Conservation (phyloP, 2,113 vertebrate genomes). For the Neoarius graeffei region DNA sequence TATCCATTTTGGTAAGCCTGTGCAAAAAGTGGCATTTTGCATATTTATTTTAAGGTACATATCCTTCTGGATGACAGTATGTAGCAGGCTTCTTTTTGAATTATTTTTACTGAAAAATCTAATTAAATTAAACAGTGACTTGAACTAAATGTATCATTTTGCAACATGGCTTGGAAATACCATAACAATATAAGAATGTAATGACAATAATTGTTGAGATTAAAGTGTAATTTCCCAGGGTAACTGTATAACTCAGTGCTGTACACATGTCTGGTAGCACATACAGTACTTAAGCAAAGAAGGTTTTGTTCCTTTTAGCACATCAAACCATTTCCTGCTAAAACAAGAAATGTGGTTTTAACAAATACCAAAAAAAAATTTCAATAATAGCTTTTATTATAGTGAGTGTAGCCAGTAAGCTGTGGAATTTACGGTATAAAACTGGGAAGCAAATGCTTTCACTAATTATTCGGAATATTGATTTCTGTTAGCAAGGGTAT, state of each 20-base stretch:
- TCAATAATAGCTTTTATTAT: background rate
- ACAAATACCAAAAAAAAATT: background rate
- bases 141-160: background rate
- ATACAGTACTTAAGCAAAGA: background rate
- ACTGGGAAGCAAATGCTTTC: background rate
- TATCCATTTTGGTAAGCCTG: background rate
- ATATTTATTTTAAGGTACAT: background rate
- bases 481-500: background rate
- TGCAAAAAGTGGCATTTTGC: background rate
- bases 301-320: background rate
- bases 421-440: background rate
- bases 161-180: background rate
- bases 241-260: background rate
- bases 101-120: background rate
- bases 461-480: background rate
- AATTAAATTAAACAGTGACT: background rate
- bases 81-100: background rate
- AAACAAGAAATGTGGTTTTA: background rate
- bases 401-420: background rate
- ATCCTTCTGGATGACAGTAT: background rate
- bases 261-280: background rate
- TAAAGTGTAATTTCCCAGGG: background rate
- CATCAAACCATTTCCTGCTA: constrained; percentile 29
- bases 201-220: background rate
- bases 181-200: background rate